phyloP scores from a whole-genome alignment of 2,113 vertebrate genomes.

The Phasianus colchicus region DNA sequence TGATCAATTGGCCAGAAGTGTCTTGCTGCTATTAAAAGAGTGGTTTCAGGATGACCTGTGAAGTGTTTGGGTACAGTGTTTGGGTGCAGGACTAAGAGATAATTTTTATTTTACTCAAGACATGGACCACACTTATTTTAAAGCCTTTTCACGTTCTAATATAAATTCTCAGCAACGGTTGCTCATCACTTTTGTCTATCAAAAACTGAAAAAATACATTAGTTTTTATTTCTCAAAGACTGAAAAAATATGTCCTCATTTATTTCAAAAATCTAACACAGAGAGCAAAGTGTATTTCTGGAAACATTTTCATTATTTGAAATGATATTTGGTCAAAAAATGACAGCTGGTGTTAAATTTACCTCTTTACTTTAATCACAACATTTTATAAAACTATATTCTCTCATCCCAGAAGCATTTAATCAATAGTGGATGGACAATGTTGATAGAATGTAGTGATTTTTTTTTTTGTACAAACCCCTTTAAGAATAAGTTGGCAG shows the following conservation, averaged over 20 bases:
- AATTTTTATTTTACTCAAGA: slow-evolving; percentile 51
- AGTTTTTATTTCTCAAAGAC: slow-evolving; percentile 62
- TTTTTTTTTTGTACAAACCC: slow-evolving; percentile 44
- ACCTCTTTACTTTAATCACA: neutral
- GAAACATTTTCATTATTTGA: slow-evolving; percentile 24
- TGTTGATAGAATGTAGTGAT: neutral
- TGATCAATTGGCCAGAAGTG: neutral
- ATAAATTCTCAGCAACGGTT: slow-evolving; percentile 64
- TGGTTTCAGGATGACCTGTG: slow-evolving; percentile 4
- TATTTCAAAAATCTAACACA: slow-evolving; percentile 72
- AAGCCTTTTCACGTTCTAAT: slow-evolving; percentile 47
- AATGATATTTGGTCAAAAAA: slow-evolving; percentile 64
- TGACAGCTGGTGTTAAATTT: neutral
- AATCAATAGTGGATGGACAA: neutral
- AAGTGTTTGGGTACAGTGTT: slow-evolving; percentile 23
- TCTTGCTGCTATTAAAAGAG: neutral
- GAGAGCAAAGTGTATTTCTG: slow-evolving; percentile 54
- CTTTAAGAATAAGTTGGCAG: slow-evolving; percentile 71
- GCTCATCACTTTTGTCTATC: slow-evolving; percentile 65
- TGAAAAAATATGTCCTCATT: slow-evolving; percentile 49
- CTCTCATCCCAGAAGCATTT: neutral
- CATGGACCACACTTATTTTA: slow-evolving; percentile 48
- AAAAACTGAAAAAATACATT: slow-evolving; percentile 63
- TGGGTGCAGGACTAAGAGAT: slow-evolving; percentile 52
- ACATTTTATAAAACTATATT: neutral